Percentiles rank a stretch among this genome's conserved stretches.
These are phyloP conservation scores for Mus pahari DNA, from an alignment of 2,113 vertebrate species.

Conservation along the genomic window DNA sequence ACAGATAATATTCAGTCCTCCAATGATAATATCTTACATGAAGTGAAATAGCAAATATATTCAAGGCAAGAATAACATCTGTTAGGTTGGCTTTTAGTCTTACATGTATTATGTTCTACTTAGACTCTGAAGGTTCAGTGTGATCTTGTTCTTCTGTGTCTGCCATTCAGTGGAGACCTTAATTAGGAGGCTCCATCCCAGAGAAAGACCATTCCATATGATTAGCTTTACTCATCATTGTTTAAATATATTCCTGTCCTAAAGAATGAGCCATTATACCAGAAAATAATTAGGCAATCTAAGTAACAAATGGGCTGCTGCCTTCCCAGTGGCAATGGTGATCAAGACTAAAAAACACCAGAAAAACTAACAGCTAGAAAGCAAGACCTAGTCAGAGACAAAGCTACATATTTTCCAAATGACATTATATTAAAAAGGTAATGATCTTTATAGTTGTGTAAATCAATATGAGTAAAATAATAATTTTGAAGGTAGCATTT, in stretches of 20 bases:
- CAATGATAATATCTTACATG: not conserved
- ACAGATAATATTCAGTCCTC: not conserved
- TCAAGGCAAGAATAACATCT: not conserved
- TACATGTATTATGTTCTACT: not conserved
- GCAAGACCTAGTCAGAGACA: not conserved
- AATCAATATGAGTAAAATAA: slow-evolving; percentile 16
- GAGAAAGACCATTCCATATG: not conserved
- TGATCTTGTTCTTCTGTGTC: not conserved
- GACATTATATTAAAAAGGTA: not conserved
- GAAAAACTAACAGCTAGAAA: not conserved
- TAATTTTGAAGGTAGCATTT: slow-evolving; percentile 5
- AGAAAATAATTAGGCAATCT: not conserved
- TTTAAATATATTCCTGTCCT: not conserved
- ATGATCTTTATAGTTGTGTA: slow-evolving; percentile 37
- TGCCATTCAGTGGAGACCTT: not conserved
- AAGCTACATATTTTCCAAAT: not conserved
- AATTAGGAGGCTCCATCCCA: rapidly evolving
- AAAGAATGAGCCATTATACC: not conserved
- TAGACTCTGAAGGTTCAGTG: not conserved
- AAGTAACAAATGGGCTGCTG: not conserved
- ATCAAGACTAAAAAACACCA: not conserved
- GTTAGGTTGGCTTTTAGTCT: not conserved
- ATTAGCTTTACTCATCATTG: not conserved
- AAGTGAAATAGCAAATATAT: not conserved
- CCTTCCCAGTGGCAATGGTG: not conserved